Evolutionary conservation across 1,140 invertebrate species (phyloP).

Genomic region (Microplitis demolitor): DNA sequence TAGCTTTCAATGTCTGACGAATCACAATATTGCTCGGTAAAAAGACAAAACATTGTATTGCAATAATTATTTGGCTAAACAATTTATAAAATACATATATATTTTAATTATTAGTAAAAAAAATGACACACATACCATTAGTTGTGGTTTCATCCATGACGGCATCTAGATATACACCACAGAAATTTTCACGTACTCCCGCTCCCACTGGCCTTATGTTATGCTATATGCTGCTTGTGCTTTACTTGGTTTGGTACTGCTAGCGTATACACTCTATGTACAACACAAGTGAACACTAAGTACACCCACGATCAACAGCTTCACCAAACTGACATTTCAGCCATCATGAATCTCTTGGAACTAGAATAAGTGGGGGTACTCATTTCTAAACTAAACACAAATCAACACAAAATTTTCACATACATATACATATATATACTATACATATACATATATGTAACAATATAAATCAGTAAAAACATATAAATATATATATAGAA

Average conservation of each 20-base stretch:
- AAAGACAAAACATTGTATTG: not conserved
- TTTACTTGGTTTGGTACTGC: too few species aligned
- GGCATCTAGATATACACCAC: conserved; percentile 40
- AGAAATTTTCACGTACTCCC: conserved; percentile 32
- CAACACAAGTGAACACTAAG: conserved; percentile 14
- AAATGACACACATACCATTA: conserved; percentile 46
- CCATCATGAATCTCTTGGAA: conserved; percentile 11
- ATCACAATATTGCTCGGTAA: not conserved
- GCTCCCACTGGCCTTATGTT: conserved; percentile 33
- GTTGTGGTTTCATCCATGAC: conserved; percentile 52
- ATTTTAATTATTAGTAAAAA: conserved; percentile 12
- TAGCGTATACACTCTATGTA: not conserved
- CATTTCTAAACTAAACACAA: not conserved
- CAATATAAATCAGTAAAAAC: too few species aligned
- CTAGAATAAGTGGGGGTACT: not conserved
- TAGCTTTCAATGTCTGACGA: not conserved
- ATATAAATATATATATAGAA: too few species aligned
- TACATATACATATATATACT: too few species aligned
- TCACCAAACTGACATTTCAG: conserved; percentile 25
- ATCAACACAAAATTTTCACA: too few species aligned
- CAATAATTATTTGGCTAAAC: not conserved
- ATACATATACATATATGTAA: too few species aligned
- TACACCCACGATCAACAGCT: conserved; percentile 29
- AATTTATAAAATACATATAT: not conserved
- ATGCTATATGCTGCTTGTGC: too few species aligned